A percentile compares a stretch with the other conserved stretches of the same genome.
Evolutionary conservation across 35 echinoderm and acorn worm genomes (phyloP).

Genomic region (Lytechinus pictus): DNA sequence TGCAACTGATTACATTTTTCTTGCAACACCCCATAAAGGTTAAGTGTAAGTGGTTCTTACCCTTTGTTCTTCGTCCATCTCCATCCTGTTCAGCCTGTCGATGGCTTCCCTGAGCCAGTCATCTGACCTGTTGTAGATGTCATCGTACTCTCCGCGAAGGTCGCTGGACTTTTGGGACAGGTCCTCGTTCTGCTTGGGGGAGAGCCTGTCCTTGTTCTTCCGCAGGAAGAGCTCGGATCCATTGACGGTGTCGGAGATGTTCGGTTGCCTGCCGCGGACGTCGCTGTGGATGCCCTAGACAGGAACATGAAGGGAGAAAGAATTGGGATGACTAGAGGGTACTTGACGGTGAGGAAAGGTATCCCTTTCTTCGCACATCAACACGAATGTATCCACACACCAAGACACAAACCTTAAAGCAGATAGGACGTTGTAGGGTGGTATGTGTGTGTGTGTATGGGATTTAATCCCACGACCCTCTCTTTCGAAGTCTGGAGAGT

Average conservation of each 20-base stretch:
- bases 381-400: too few relatives aligned
- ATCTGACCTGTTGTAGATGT: constrained; percentile 65
- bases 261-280: constrained; percentile 63
- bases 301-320: background rate
- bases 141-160: constrained; percentile 73
- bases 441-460: too few relatives aligned
- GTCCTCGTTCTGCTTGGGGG: constrained; percentile 73
- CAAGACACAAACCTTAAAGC: too few relatives aligned
- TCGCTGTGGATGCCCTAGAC: constrained; percentile 66
- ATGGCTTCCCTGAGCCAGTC: constrained; percentile 74
- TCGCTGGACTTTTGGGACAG: constrained; percentile 49
- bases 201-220: constrained; percentile 75
- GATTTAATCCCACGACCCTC: too few relatives aligned
- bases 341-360: too few relatives aligned
- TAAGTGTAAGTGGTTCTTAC: constrained; percentile 29
- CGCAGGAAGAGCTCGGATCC: constrained; percentile 83
- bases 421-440: too few relatives aligned
- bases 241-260: constrained; percentile 64
- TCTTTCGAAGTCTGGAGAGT: too few relatives aligned
- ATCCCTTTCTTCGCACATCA: too few relatives aligned
- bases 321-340: background rate
- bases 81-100: constrained; percentile 68
- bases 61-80: constrained; percentile 75
- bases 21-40: too few relatives aligned
- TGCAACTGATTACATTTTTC: too few relatives aligned